Percentiles rank a stretch among this genome's conserved stretches.
phyloP scores from a whole-genome alignment of 2,797 vertebrate species.

The Antennarius maculatus region DNA sequence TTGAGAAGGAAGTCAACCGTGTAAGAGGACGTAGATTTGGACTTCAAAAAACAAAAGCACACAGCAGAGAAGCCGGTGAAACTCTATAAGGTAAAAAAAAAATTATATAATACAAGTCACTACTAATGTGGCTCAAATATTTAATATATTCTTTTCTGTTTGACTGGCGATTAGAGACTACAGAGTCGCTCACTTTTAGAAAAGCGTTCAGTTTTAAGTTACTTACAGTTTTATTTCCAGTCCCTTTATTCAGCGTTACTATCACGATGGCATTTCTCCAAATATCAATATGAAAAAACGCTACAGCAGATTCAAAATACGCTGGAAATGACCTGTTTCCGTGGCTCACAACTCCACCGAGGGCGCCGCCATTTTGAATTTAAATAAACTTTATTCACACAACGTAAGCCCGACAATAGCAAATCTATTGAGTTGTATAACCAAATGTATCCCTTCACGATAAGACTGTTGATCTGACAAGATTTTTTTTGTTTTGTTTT shows the following conservation, averaged over 20 bases:
- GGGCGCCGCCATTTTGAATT: constrained; percentile 79
- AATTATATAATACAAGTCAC: not conserved
- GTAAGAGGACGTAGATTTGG: not conserved
- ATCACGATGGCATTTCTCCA: not conserved
- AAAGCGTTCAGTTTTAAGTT: not conserved
- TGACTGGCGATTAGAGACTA: not conserved
- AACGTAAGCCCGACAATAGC: constrained; percentile 11
- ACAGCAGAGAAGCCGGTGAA: not conserved
- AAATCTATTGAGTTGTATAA: not conserved
- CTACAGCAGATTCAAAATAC: not conserved
- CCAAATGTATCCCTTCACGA: too few species aligned
- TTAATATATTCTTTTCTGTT: not conserved
- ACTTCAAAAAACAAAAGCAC: too few species aligned
- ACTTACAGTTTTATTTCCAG: constrained; percentile 44
- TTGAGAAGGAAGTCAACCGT: not conserved
- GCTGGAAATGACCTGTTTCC: constrained; percentile 22
- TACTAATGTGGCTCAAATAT: not conserved
- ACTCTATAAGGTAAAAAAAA: not conserved
- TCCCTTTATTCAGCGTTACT: constrained; percentile 21
- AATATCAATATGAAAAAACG: not conserved
- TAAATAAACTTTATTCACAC: constrained; percentile 78
- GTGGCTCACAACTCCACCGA: constrained; percentile 35
- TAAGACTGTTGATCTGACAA: too few species aligned
- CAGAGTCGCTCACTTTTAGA: not conserved
- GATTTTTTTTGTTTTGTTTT: too few species aligned